Evolutionary conservation across 2,113 vertebrate species (phyloP), one percentile per base, ranked within the genome.

Genomic region (Spermophilus dauricus): DNA sequence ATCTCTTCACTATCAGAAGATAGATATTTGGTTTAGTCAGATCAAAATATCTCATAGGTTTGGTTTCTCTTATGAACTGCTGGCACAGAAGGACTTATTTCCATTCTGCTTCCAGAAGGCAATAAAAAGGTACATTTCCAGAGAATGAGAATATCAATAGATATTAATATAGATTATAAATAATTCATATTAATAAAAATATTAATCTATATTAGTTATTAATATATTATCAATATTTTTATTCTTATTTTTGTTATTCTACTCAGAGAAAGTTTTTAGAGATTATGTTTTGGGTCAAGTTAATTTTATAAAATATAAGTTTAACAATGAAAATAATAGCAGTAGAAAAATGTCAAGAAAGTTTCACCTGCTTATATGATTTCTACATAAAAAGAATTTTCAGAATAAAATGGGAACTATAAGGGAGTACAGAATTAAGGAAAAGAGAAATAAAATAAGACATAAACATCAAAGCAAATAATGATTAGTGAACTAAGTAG

Each of bases 1-100:
- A 92, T 97, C 84, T 94, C 73, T 65, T 96, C 83, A 92, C 32
- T 83, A 97, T 97, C 87, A 97, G 75, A 97, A 96, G 87, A 86
- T 84, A 78, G 82, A 70, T 96, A 96, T 96, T 98, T 84, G 16
- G 37, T 98, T 98, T 84, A 16, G 30, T 97, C 61, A 98, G 82
- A 96, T 96, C 84, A 97, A 95, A 94, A 97, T 96, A 45, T 76
- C 73, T 58, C 85, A 82, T 26, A 92, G 78, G 39, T 95, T 98
- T 91, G 42, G 87, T 22, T 48, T 82, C 22, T 96, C 34, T 89
- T 58, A 9, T 2, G 32, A 98, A 51, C 48, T 96, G 20, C 94
- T 95, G 97, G 28, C 32, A 87, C 53, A 84, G n/a, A 58, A 98
- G 0, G 70, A 81, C 89, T 78, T 76, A 4, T 7, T 81, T 96